phyloP scores from a whole-genome alignment of 2,888 invertebrate genomes.

The Cephus nigrinus region DNA sequence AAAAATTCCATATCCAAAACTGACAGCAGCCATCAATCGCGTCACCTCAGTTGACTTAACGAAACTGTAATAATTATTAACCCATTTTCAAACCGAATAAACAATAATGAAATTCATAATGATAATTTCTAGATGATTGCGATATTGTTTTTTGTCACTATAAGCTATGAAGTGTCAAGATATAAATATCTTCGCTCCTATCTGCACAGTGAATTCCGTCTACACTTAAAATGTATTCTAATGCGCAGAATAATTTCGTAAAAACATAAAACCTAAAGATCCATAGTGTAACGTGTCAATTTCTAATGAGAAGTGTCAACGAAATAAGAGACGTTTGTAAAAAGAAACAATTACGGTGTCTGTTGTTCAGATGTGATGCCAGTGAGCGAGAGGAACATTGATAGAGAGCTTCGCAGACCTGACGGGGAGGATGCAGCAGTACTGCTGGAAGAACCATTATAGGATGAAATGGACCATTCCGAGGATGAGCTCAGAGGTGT shows the following conservation, averaged over 20 bases:
- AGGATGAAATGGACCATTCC: constrained; percentile 55
- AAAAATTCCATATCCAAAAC: constrained; percentile 78
- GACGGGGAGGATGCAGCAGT: constrained; percentile 50
- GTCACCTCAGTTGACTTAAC: constrained; percentile 69
- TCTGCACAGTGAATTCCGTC: background rate
- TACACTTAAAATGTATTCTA: background rate
- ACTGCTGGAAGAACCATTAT: constrained; percentile 39
- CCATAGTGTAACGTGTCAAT: background rate
- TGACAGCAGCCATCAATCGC: constrained; percentile 75
- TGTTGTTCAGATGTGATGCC: constrained; percentile 55
- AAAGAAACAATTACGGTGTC: constrained; percentile 53
- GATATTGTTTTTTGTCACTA: background rate
- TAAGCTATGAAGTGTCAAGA: background rate
- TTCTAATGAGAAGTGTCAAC: background rate
- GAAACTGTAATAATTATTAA: constrained; percentile 38
- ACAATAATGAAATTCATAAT: background rate
- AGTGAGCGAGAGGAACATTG: constrained; percentile 61
- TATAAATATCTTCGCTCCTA: background rate
- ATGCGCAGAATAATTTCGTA: background rate
- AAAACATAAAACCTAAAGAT: background rate
- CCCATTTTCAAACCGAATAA: background rate
- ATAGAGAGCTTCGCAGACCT: constrained; percentile 59
- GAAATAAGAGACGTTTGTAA: constrained; percentile 15
- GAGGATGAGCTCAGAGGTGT: constrained; percentile 49
- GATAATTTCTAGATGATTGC: background rate